phyloP scores from a whole-genome alignment of 1,140 invertebrate species.

The Trichoplusia ni region DNA sequence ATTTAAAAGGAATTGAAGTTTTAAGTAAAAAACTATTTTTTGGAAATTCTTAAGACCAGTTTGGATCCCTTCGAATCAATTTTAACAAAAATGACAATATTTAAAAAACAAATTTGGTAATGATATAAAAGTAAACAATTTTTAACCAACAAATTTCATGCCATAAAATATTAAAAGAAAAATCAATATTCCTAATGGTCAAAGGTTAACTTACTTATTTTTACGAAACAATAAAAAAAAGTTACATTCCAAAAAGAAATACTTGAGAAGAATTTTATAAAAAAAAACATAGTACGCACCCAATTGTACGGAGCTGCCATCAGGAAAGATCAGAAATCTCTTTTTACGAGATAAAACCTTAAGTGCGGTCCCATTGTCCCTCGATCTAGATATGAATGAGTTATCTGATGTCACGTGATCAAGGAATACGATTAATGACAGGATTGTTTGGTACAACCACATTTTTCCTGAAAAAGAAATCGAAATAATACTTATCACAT shows the following conservation, averaged over 20 bases:
- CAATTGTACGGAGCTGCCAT: slow-evolving; percentile 89
- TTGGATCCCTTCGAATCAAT: no score
- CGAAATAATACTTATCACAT: no score
- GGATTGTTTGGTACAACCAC: no score
- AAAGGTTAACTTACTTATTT: not conserved
- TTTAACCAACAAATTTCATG: no score
- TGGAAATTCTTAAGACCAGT: no score
- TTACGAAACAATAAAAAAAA: no score
- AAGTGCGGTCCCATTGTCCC: slow-evolving; percentile 41
- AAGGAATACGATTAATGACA: not conserved
- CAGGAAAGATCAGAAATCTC: slow-evolving; percentile 89
- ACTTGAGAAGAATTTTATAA: not conserved
- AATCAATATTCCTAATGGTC: no score
- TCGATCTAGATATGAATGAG: slow-evolving; percentile 36
- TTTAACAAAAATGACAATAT: no score
- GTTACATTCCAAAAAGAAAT: not conserved
- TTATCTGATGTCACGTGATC: slow-evolving; percentile 34
- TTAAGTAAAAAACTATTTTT: not conserved
- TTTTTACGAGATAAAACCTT: slow-evolving; percentile 83
- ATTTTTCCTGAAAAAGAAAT: not conserved
- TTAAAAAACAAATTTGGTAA: no score
- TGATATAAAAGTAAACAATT: no score
- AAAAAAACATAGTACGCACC: slow-evolving; percentile 80
- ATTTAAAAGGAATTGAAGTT: not conserved
- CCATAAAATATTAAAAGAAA: no score